A percentile compares a stretch with the other conserved stretches of the same genome.
These are phyloP conservation scores for Blastobasis lacticolella DNA, from an alignment of 2,888 invertebrate species.

Conservation along the genomic window DNA sequence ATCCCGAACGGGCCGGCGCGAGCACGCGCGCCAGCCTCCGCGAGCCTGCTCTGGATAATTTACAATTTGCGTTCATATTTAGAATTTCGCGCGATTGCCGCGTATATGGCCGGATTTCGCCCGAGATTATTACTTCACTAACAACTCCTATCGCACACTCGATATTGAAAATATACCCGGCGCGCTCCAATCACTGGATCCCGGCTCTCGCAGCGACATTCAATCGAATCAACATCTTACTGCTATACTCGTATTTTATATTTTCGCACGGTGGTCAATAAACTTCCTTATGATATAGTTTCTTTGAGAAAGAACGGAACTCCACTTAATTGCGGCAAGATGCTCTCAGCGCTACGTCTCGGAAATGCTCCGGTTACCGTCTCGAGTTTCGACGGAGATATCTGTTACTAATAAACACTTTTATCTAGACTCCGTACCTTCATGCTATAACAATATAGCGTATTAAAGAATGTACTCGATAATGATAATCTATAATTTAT, in stretches of 20 bases:
- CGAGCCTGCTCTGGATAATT: slow-evolving; percentile 39
- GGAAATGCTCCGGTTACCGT: slow-evolving; percentile 28
- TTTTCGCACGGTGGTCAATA: background rate
- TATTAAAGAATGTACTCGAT: no score
- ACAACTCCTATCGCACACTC: slow-evolving; percentile 1
- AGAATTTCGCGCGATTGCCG: slow-evolving; percentile 26
- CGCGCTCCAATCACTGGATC: background rate
- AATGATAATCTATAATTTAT: no score
- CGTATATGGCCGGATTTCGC: slow-evolving; percentile 9
- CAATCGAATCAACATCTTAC: slow-evolving; percentile 1
- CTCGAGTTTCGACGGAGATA: slow-evolving; percentile 28
- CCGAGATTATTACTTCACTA: slow-evolving; percentile 9
- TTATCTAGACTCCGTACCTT: no score
- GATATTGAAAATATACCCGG: slow-evolving; percentile 1
- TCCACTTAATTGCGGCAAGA: slow-evolving; percentile 11
- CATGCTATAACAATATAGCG: no score
- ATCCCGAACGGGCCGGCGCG: slow-evolving; percentile 43
- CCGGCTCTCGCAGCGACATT: background rate
- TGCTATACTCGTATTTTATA: background rate
- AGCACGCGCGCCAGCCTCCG: slow-evolving; percentile 51
- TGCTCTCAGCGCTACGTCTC: slow-evolving; percentile 29
- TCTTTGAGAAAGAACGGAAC: no score
- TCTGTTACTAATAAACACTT: slow-evolving; percentile 1
- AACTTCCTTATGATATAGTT: background rate
- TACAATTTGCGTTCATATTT: slow-evolving; percentile 53